Percentiles rank a stretch among this genome's conserved stretches.
Conservation (phyloP, 2,888 invertebrate species). For the Therioaphis trifolii region DNA sequence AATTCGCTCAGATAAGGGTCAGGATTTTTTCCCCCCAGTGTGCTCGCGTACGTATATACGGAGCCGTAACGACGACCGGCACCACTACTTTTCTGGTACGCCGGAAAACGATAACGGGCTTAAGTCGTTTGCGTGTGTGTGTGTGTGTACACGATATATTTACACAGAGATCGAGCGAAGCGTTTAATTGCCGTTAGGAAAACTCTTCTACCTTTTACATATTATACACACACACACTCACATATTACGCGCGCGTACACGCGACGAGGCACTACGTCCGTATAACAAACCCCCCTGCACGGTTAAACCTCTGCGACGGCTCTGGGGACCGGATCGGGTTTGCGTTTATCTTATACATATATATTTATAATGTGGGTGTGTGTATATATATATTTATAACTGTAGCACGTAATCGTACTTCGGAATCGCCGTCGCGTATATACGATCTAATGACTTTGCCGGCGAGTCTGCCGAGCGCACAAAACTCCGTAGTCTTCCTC, state of each 20-base stretch:
- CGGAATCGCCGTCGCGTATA: slow-evolving; percentile 41
- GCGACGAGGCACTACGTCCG: slow-evolving; percentile 28
- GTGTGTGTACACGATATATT: background rate
- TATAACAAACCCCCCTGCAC: background rate
- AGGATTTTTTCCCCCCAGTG: background rate
- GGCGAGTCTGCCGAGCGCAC: no score
- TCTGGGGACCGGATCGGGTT: slow-evolving; percentile 38
- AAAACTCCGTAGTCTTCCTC: background rate
- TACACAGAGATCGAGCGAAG: background rate
- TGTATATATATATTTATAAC: background rate
- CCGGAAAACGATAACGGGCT: background rate
- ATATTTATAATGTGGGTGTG: background rate
- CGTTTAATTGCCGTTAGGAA: slow-evolving; percentile 38
- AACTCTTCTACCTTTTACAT: background rate
- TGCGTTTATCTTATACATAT: background rate
- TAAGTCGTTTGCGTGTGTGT: background rate
- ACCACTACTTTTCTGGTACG: background rate
- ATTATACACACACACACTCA: background rate
- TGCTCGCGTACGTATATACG: no score
- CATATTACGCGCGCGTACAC: background rate
- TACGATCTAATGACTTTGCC: slow-evolving; percentile 18
- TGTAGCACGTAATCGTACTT: slow-evolving; percentile 27
- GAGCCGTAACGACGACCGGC: background rate
- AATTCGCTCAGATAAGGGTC: background rate
- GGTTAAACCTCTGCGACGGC: slow-evolving; percentile 40